Conservation (phyloP, 2,797 vertebrate genomes). For the Malacoctenus gilli region DNA sequence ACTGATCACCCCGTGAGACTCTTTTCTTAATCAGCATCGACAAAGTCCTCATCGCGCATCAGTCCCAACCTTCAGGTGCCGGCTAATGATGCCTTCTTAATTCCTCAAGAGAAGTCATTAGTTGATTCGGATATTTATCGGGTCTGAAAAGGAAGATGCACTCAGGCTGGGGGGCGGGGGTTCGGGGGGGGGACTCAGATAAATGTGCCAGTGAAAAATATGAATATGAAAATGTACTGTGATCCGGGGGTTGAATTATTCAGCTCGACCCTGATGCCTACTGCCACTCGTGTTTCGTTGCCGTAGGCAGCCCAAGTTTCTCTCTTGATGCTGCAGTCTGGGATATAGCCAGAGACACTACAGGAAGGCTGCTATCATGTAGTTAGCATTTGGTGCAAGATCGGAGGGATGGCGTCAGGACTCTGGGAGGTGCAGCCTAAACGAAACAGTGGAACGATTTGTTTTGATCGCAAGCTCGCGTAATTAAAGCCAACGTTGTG, state of each 20-base stretch:
- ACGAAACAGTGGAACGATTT: conserved; percentile 10
- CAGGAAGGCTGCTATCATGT: conserved; percentile 19
- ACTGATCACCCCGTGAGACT: conserved; percentile 44
- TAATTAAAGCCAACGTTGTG: no score
- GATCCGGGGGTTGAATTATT: conserved; percentile 76
- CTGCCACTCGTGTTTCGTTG: conserved; percentile 66
- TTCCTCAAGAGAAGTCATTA: conserved; percentile 76
- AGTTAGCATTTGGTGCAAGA: conserved; percentile 23
- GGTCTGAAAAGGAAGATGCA: conserved; percentile 59
- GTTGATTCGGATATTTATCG: conserved; percentile 71
- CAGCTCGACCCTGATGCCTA: conserved; percentile 70
- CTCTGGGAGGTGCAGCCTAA: conserved; percentile 9
- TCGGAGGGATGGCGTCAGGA: conserved; percentile 6
- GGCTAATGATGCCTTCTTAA: conserved; percentile 67
- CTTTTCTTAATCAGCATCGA: conserved; percentile 61
- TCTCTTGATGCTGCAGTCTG: conserved; percentile 40
- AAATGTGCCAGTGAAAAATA: conserved; percentile 69
- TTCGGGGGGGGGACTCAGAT: conserved; percentile 52
- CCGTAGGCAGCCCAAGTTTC: conserved; percentile 59
- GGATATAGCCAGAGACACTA: conserved; percentile 37
- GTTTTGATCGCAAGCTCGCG: conserved; percentile 10
- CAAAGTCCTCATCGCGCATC: conserved; percentile 56
- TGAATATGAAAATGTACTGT: conserved; percentile 74
- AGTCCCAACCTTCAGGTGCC: conserved; percentile 66
- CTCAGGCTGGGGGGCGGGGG: conserved; percentile 49